These are phyloP conservation scores for Baccha elongata DNA, from an alignment of 2,888 invertebrate species.

Conservation along the genomic window DNA sequence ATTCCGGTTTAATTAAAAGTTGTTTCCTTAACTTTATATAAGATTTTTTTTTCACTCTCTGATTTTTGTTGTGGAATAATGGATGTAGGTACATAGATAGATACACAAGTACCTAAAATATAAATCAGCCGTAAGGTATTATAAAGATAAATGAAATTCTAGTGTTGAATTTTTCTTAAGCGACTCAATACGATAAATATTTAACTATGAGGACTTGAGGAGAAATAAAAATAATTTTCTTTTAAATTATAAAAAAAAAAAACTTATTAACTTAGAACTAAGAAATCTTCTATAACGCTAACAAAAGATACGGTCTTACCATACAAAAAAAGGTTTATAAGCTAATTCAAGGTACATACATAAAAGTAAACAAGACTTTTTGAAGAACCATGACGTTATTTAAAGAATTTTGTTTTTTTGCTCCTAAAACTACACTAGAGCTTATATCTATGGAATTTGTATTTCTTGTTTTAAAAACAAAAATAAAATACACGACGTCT, in stretches of 20 bases:
- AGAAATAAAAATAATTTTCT: slow-evolving; percentile 33
- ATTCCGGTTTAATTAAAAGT: slow-evolving; percentile 68
- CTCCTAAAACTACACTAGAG: slow-evolving; percentile 46
- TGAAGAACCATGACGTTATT: too few relatives aligned
- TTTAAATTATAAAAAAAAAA: too few relatives aligned
- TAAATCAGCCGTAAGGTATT: too few relatives aligned
- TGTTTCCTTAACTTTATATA: slow-evolving; percentile 49
- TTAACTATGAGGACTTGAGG: slow-evolving; percentile 36
- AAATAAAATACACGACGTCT: slow-evolving; percentile 71
- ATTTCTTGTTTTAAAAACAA: slow-evolving; percentile 42
- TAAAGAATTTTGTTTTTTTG: background rate
- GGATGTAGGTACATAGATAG: background rate
- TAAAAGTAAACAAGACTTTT: too few relatives aligned
- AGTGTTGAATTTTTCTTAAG: slow-evolving; percentile 57
- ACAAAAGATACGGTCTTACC: too few relatives aligned
- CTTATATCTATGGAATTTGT: slow-evolving; percentile 29
- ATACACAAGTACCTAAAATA: too few relatives aligned
- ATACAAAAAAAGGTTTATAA: too few relatives aligned
- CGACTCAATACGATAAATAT: slow-evolving; percentile 53
- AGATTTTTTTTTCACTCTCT: slow-evolving; percentile 11
- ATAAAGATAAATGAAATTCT: slow-evolving; percentile 37
- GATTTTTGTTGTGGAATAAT: background rate
- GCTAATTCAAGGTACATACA: too few relatives aligned
- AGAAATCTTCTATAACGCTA: too few relatives aligned
- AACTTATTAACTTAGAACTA: background rate